Conservation (phyloP, 2,797 vertebrate species). For the Gorsachius magnificus region DNA sequence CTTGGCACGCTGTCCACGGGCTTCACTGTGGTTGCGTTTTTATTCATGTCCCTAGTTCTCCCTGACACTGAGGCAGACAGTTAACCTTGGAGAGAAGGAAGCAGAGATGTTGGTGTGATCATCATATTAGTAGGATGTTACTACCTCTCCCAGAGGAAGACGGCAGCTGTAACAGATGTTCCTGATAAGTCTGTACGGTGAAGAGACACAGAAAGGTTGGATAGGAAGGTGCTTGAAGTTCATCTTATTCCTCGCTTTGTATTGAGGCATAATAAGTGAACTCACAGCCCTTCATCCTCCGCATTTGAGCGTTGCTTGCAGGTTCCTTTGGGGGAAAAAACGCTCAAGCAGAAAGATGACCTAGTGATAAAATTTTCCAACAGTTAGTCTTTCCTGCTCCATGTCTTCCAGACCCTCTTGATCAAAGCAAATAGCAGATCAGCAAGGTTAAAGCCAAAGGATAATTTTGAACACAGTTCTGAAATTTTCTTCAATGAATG, state of each 20-base stretch:
- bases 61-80: not conserved
- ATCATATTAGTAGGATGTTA: not conserved
- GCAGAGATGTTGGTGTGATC: not conserved
- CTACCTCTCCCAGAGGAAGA: not conserved
- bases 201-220: not conserved
- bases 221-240: constrained; percentile 7
- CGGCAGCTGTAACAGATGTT: not conserved
- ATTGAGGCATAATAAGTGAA: not conserved
- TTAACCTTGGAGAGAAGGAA: not conserved
- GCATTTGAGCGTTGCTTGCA: not conserved
- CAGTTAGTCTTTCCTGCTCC: not conserved
- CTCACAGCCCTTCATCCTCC: not conserved
- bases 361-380: constrained; percentile 5
- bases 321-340: not conserved
- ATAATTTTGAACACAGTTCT: not conserved
- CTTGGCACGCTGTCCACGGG: not conserved
- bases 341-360: not conserved
- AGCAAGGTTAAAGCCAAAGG: not conserved
- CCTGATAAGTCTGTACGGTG: not conserved
- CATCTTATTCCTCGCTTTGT: not conserved
- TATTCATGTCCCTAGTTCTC: not conserved
- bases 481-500: not conserved
- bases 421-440: constrained; percentile 4
- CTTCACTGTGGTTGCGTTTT: not conserved
- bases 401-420: not conserved